Evolutionary conservation across 2,888 invertebrate genomes (phyloP), one percentile per base, ranked within the genome.

Genomic region (Tinea trinotella): DNA sequence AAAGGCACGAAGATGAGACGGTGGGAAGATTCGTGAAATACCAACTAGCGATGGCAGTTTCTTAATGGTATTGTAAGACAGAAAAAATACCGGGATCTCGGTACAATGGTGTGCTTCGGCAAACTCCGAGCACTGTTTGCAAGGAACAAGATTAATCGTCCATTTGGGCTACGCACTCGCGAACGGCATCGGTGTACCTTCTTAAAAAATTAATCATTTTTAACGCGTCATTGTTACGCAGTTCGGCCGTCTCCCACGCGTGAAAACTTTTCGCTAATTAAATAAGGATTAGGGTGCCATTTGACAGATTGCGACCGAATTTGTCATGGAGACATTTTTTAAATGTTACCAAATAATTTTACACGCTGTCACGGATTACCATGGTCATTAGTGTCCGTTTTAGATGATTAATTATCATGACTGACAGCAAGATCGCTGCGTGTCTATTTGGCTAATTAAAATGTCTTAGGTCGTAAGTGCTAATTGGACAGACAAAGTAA

Each of bases 71-170:
- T 81, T 79, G 79, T 68, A 76, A 79, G 76, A 80, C 77, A 76
- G 78, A 82, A 84, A 83, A 84, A 84, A 80, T 78, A 79, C 74
- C 79, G 72, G 65, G 82, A 74, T 71, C 69, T 67, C 60, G 60
- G 68, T 74, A 84, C 80, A 85, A 84, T 80, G 79, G 75, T 59
- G 57, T 52, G 10, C 54, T 44, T 35, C 53, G 34, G 46, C 49
- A 13, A 10, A 52, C 57, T 56, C 60, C 62, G 60, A 64, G 62
- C 64, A 60, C 62, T 64, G 67, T 71, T 70, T 76, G 82, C 71
- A 76, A 75, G 71, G 74, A 71, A 70, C 74, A 81, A 85, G 87
- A 87, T 87, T 87, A 86, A 87, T 87, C 79, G 81, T 80, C 61
- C 63, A 66, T 62, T 61, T 61, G 67, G 65, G 65, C 69, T 67